Percentiles rank a stretch among this genome's conserved stretches.
Conservation (phyloP, 2,888 invertebrate species). For the Tetragnatha montana region DNA sequence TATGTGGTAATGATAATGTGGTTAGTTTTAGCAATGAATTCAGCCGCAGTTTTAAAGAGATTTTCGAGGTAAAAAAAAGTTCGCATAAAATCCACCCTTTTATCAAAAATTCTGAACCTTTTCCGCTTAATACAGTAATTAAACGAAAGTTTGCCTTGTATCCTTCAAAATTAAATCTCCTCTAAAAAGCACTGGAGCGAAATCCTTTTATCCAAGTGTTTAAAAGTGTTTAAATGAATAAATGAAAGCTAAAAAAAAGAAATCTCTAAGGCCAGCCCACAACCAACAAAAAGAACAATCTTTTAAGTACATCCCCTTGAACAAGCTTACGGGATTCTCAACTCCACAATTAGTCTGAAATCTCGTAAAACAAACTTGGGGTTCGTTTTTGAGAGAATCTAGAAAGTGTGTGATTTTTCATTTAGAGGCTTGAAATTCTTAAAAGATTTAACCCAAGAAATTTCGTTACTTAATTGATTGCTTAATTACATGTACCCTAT, state of each 20-base stretch:
- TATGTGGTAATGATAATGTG: neutral
- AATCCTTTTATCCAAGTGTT: neutral
- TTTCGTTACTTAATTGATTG: constrained; percentile 6
- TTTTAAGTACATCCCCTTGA: neutral
- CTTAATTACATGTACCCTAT: constrained; percentile 7
- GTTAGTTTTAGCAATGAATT: neutral
- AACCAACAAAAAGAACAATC: neutral
- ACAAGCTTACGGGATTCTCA: neutral
- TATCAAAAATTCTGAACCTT: neutral
- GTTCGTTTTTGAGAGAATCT: neutral
- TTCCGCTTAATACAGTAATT: neutral
- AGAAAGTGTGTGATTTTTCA: neutral
- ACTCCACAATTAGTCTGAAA: neutral
- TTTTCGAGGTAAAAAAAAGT: neutral
- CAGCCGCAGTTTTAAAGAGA: neutral
- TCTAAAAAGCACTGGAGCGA: neutral
- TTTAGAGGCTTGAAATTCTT: neutral
- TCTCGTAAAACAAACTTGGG: neutral
- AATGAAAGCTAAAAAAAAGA: neutral
- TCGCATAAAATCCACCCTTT: neutral
- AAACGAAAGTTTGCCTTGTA: neutral
- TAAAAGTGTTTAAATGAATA: neutral
- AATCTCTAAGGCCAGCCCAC: neutral
- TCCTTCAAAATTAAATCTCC: neutral
- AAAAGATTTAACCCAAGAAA: constrained; percentile 1